Percentiles rank a stretch among this genome's conserved stretches.
Conservation (phyloP, 2,888 invertebrate genomes). For the Plutella xylostella region DNA sequence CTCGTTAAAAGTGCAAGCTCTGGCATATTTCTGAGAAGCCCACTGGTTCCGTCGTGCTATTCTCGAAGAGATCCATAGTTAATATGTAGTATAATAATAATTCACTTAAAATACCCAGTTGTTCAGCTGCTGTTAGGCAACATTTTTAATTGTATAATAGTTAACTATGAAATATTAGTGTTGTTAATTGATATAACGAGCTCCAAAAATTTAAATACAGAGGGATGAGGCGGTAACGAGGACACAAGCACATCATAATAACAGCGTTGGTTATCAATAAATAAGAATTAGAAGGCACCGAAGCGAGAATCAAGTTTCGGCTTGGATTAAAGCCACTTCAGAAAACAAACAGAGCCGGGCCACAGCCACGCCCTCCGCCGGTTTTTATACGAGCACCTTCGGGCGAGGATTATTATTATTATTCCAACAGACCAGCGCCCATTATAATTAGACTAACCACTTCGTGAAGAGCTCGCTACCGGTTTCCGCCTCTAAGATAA, state of each 20-base stretch:
- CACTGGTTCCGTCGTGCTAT: constrained; percentile 7
- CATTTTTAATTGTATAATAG: constrained; percentile 1
- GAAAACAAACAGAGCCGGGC: constrained; percentile 56
- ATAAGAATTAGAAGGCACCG: constrained; percentile 59
- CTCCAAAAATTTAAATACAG: constrained; percentile 36
- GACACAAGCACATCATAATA: constrained; percentile 49
- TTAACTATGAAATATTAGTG: constrained; percentile 44
- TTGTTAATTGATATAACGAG: constrained; percentile 60
- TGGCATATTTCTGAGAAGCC: constrained; percentile 18
- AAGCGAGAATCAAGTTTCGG: constrained; percentile 46
- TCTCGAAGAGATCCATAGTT: too few species aligned
- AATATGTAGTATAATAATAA: not conserved
- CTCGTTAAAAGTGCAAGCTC: constrained; percentile 26
- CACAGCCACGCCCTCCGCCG: constrained; percentile 25
- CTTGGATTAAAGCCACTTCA: constrained; percentile 46
- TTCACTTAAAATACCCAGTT: not conserved
- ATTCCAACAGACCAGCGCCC: constrained; percentile 36
- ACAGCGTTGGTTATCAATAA: constrained; percentile 56
- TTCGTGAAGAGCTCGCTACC: constrained; percentile 36
- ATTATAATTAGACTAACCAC: constrained; percentile 39
- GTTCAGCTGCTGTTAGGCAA: not conserved
- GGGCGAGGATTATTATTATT: constrained; percentile 29
- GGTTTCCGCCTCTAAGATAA: constrained; percentile 38
- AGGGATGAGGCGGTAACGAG: constrained; percentile 42
- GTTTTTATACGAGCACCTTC: constrained; percentile 31